phyloP scores from a whole-genome alignment of 2,888 invertebrate species.

The Drosophila mettleri region DNA sequence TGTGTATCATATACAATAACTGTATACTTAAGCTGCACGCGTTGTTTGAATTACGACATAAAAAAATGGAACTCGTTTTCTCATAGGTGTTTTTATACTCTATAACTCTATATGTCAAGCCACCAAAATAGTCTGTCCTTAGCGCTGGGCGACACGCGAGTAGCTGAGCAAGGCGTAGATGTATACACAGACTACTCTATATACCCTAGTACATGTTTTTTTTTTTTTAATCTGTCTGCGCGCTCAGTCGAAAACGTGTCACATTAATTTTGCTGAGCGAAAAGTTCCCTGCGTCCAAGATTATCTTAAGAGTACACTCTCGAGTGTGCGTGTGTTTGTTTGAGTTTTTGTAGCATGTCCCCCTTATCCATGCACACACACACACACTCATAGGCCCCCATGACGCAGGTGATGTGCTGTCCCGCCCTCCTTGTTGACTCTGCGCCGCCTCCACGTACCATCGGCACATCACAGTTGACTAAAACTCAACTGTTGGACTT shows the following conservation, averaged over 20 bases:
- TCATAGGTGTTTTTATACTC: slow-evolving; percentile 58
- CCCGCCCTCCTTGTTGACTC: slow-evolving; percentile 10
- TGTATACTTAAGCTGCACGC: slow-evolving; percentile 58
- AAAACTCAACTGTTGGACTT: slow-evolving; percentile 84
- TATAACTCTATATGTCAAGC: slow-evolving; percentile 32
- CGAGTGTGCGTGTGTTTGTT: slow-evolving; percentile 18
- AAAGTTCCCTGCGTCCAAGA: slow-evolving; percentile 84
- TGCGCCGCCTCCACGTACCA: neutral
- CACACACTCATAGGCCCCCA: neutral
- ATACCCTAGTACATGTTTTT: slow-evolving; percentile 28
- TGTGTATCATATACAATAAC: slow-evolving; percentile 32
- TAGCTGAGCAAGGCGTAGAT: slow-evolving; percentile 77
- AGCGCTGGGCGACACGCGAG: slow-evolving; percentile 85
- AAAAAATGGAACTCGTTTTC: slow-evolving; percentile 22
- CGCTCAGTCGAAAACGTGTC: slow-evolving; percentile 84
- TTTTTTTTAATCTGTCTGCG: slow-evolving; percentile 42
- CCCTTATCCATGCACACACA: neutral
- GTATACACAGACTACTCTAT: slow-evolving; percentile 17
- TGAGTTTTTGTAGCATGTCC: slow-evolving; percentile 56
- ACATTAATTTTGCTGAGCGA: slow-evolving; percentile 86
- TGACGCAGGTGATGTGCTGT: slow-evolving; percentile 82
- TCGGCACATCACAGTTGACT: slow-evolving; percentile 79
- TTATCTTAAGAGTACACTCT: slow-evolving; percentile 11
- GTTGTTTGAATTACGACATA: slow-evolving; percentile 38
- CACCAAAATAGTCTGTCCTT: slow-evolving; percentile 74